A percentile compares a stretch with the other conserved stretches of the same genome.
phyloP scores from a whole-genome alignment of 2,797 vertebrate genomes.

The Phaenicophaeus curvirostris region DNA sequence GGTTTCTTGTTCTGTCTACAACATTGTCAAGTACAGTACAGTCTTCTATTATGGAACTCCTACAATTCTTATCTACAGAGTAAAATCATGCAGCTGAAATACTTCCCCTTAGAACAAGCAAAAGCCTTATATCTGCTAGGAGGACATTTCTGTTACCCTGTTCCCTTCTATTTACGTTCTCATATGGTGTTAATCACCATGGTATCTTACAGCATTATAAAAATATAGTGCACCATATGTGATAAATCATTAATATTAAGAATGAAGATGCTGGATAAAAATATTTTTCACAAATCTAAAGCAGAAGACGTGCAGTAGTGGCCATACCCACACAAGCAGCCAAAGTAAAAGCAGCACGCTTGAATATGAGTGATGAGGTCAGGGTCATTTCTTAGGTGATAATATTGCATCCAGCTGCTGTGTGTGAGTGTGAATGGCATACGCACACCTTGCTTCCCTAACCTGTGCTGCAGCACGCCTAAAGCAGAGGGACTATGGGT shows the following conservation, averaged over 20 bases:
- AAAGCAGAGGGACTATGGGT: not conserved
- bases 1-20: not conserved
- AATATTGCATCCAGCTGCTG: not conserved
- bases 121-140: not conserved
- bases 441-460: not conserved
- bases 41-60: not conserved
- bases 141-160: slow-evolving; percentile 19
- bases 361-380: not conserved
- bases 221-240: slow-evolving; percentile 60
- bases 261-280: slow-evolving; percentile 41
- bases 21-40: not conserved
- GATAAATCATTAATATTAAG: slow-evolving; percentile 65
- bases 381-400: not conserved
- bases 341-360: not conserved
- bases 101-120: not conserved
- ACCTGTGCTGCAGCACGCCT: not conserved
- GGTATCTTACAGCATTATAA: slow-evolving; percentile 61
- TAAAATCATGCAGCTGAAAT: slow-evolving; percentile 13
- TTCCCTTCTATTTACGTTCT: slow-evolving; percentile 57
- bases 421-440: not conserved
- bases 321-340: not conserved
- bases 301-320: not conserved
- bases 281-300: not conserved
- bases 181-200: slow-evolving; percentile 56
- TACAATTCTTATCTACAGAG: not conserved